Conservation (phyloP, 2,888 invertebrate species). For the Drosophila yooni region DNA sequence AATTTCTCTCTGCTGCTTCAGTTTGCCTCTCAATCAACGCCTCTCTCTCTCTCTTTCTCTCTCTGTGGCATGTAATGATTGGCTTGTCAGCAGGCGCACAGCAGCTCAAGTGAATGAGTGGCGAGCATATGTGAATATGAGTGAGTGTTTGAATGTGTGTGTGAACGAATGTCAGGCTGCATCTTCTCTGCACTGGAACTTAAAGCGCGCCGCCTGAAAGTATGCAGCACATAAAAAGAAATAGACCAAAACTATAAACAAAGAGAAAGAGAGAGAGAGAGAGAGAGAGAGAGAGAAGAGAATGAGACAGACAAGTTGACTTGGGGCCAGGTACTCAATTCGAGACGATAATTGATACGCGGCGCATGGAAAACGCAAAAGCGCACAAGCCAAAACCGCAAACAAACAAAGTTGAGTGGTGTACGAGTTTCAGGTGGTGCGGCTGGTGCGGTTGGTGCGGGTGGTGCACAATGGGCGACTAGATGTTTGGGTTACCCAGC, state of each 20-base stretch:
- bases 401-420: slow-evolving; percentile 69
- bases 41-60: slow-evolving; percentile 8
- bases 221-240: slow-evolving; percentile 45
- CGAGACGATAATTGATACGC: slow-evolving; percentile 75
- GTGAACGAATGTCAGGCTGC: slow-evolving; percentile 19
- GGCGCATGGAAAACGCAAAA: slow-evolving; percentile 68
- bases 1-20: slow-evolving; percentile 22
- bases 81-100: slow-evolving; percentile 41
- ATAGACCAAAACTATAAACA: neutral
- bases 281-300: neutral
- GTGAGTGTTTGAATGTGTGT: slow-evolving; percentile 9
- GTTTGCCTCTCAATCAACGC: neutral
- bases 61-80: slow-evolving; percentile 55
- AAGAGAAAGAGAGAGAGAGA: neutral
- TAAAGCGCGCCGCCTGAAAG: slow-evolving; percentile 61
- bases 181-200: slow-evolving; percentile 60
- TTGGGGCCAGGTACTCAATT: slow-evolving; percentile 52
- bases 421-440: slow-evolving; percentile 9
- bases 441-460: neutral
- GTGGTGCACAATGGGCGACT: neutral
- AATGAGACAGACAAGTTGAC: neutral
- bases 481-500: slow-evolving; percentile 2
- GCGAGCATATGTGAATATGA: slow-evolving; percentile 7
- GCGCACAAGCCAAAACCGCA: slow-evolving; percentile 69
- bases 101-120: slow-evolving; percentile 31